These are phyloP conservation scores for Tapera naevia DNA, from an alignment of 2,797 vertebrate genomes.

Conservation along the genomic window DNA sequence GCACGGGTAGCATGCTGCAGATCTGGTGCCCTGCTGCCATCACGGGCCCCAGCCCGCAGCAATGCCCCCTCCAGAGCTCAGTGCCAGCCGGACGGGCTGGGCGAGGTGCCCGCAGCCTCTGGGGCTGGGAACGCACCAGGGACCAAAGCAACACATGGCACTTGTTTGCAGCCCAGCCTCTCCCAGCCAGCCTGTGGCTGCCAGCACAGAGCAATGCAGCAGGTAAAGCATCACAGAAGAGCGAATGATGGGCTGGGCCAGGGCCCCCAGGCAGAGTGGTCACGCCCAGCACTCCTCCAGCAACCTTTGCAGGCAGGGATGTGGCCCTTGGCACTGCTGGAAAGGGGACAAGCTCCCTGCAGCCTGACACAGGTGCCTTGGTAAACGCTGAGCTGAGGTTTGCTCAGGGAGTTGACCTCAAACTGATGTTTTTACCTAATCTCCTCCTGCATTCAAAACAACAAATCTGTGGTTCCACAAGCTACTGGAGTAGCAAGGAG, in stretches of 20 bases:
- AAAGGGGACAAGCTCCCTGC: background rate
- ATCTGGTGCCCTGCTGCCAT: fast-evolving
- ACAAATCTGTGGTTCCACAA: background rate
- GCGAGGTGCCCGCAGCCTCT: background rate
- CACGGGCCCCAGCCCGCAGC: background rate
- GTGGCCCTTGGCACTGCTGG: background rate
- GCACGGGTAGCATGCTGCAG: fast-evolving
- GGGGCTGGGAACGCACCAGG: background rate
- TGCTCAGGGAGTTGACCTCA: background rate
- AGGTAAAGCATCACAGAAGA: background rate
- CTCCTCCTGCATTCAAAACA: background rate
- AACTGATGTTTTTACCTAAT: background rate
- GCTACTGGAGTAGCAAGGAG: background rate
- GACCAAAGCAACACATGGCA: background rate
- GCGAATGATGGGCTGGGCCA: fast-evolving
- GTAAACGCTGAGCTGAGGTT: background rate
- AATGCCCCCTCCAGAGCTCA: background rate
- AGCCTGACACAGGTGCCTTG: background rate
- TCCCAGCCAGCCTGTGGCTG: background rate
- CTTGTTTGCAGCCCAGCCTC: background rate
- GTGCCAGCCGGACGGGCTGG: background rate
- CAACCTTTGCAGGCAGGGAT: background rate
- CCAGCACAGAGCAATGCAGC: background rate
- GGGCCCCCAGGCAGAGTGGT: background rate
- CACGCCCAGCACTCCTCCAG: background rate